Percentiles rank a stretch among this genome's conserved stretches.
phyloP scores from a whole-genome alignment of 2,888 invertebrate genomes.

The Brachyopa scutellaris region DNA sequence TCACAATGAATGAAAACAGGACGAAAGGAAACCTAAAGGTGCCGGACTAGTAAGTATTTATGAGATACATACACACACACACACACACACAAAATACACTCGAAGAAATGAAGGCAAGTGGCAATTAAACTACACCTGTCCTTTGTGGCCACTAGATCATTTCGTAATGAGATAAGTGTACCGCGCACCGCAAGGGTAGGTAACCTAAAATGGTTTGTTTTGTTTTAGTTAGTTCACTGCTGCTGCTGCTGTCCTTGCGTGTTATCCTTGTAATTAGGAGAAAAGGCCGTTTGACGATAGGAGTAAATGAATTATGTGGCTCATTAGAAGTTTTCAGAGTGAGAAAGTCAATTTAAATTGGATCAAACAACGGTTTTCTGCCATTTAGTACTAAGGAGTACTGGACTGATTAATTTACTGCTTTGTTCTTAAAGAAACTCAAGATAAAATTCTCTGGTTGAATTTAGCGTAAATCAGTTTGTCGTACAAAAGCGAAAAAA shows the following conservation, averaged over 20 bases:
- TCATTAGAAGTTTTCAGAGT: slow-evolving; percentile 59
- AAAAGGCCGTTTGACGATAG: slow-evolving; percentile 59
- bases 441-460: too few species aligned
- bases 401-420: too few species aligned
- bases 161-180: slow-evolving; percentile 51
- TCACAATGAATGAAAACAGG: slow-evolving; percentile 56
- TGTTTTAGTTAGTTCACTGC: slow-evolving; percentile 49
- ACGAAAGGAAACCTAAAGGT: slow-evolving; percentile 21
- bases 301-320: slow-evolving; percentile 65
- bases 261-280: slow-evolving; percentile 71
- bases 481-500: too few species aligned
- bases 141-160: slow-evolving; percentile 59
- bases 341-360: slow-evolving; percentile 41
- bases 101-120: slow-evolving; percentile 47
- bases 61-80: slow-evolving; percentile 25
- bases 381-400: too few species aligned
- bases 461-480: too few species aligned
- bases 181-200: slow-evolving; percentile 13
- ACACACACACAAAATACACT: background rate
- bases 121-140: slow-evolving; percentile 71
- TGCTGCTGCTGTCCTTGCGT: too few species aligned
- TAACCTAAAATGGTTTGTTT: slow-evolving; percentile 55
- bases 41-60: slow-evolving; percentile 47
- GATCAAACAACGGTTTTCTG: too few species aligned
- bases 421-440: too few species aligned